Percentiles rank a stretch among this genome's conserved stretches.
Evolutionary conservation across 2,797 vertebrate species (phyloP).

Genomic region (Miichthys miiuy): DNA sequence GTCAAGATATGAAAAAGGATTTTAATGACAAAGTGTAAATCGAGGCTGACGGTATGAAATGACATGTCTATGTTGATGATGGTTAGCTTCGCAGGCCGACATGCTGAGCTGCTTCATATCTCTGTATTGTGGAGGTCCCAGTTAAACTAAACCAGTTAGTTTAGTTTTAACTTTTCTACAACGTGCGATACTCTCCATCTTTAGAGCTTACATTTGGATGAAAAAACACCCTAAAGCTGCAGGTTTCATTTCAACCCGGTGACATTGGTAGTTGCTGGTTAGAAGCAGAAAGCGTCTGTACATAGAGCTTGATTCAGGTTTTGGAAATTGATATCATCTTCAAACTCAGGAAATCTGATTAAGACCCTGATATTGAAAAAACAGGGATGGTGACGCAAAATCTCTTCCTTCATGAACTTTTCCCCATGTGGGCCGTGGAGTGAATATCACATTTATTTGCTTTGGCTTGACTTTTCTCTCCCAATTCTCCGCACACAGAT

Average conservation of each 20-base stretch:
- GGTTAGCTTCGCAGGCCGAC: neutral
- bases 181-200: too few relatives aligned
- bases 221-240: too few relatives aligned
- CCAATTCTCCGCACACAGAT: neutral
- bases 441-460: slow-evolving; percentile 43
- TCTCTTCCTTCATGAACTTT: slow-evolving; percentile 2
- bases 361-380: neutral
- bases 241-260: neutral
- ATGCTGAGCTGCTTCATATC: neutral
- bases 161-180: too few relatives aligned
- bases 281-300: neutral
- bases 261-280: neutral
- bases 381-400: neutral
- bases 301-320: neutral
- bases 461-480: slow-evolving; percentile 27
- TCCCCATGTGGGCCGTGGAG: neutral
- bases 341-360: neutral
- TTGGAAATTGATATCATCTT: neutral
- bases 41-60: too few relatives aligned
- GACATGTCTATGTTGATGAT: neutral
- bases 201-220: neutral
- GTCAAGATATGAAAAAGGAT: too few relatives aligned
- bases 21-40: too few relatives aligned
- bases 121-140: neutral
- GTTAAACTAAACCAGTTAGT: neutral